These are phyloP conservation scores for Tridacna gigas DNA, from an alignment of 2,888 invertebrate genomes.

Conservation along the genomic window DNA sequence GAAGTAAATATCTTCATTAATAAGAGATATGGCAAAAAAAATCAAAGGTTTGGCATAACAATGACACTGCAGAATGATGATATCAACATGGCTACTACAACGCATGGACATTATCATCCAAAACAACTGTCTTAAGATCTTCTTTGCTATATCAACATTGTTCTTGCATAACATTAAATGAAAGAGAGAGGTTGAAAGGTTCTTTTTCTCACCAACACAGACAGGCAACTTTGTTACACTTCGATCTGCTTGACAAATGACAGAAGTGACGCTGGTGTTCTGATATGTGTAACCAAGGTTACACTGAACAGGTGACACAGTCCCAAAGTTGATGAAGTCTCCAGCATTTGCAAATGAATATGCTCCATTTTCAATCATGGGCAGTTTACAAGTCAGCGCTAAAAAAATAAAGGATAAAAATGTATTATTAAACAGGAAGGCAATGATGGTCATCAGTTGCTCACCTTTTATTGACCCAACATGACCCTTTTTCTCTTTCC, in stretches of 20 bases:
- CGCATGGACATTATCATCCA: too few relatives aligned
- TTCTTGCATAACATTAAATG: not conserved
- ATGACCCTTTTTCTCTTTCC: too few relatives aligned
- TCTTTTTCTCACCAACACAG: slow-evolving; percentile 41
- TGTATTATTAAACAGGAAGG: too few relatives aligned
- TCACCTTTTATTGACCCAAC: too few relatives aligned
- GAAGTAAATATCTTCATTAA: too few relatives aligned
- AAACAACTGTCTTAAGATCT: too few relatives aligned
- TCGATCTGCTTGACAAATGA: slow-evolving; percentile 34
- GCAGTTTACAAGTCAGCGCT: slow-evolving; percentile 67
- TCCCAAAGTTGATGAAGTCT: slow-evolving; percentile 32
- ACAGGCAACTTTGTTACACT: slow-evolving; percentile 15
- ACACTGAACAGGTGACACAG: slow-evolving; percentile 15
- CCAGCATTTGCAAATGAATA: slow-evolving; percentile 10
- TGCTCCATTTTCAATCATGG: slow-evolving; percentile 64
- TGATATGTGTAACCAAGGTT: slow-evolving; percentile 33
- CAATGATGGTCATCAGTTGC: too few relatives aligned
- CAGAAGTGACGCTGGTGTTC: not conserved
- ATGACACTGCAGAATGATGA: too few relatives aligned
- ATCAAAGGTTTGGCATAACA: too few relatives aligned
- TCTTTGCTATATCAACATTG: too few relatives aligned
- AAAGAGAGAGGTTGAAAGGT: not conserved
- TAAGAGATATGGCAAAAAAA: too few relatives aligned
- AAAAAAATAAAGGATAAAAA: not conserved
- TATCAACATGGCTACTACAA: too few relatives aligned